Conservation (phyloP, 2,797 vertebrate genomes). For the Gila robusta region DNA sequence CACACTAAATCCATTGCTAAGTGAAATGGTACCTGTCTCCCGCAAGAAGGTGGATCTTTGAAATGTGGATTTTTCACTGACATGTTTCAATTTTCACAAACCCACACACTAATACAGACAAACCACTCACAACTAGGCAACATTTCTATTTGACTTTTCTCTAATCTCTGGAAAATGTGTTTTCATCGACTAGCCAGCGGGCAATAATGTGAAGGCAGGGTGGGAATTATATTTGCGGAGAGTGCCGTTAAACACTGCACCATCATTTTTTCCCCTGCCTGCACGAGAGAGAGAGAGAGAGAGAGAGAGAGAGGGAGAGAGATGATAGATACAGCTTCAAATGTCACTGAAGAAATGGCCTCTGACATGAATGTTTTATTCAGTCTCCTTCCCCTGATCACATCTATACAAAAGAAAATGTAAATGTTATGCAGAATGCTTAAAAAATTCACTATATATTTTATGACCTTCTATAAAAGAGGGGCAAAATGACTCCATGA, state of each 20-base stretch:
- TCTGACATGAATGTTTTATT: constrained; percentile 81
- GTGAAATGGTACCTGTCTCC: neutral
- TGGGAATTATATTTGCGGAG: constrained; percentile 78
- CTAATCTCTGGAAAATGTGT: constrained; percentile 78
- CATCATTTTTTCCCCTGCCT: constrained; percentile 76
- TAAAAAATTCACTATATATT: constrained; percentile 76
- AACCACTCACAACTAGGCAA: constrained; percentile 72
- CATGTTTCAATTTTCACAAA: constrained; percentile 78
- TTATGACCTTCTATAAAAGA: constrained; percentile 81
- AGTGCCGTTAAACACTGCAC: constrained; percentile 81
- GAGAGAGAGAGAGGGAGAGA: constrained; percentile 39
- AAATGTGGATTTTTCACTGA: constrained; percentile 71
- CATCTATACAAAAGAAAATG: constrained; percentile 81
- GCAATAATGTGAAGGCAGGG: constrained; percentile 77
- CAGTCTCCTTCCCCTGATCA: constrained; percentile 72
- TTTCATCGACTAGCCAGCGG: constrained; percentile 79
- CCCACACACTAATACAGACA: constrained; percentile 68
- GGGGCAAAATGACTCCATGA: constrained; percentile 75
- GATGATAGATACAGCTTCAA: constrained; percentile 82
- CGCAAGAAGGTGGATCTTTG: neutral
- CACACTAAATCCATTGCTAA: neutral
- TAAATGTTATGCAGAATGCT: constrained; percentile 78
- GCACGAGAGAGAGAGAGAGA: constrained; percentile 66
- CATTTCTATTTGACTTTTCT: constrained; percentile 84
- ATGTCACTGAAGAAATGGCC: constrained; percentile 81